Evolutionary conservation across 2,113 vertebrate genomes (phyloP).

Genomic region (Crotophaga sulcirostris): DNA sequence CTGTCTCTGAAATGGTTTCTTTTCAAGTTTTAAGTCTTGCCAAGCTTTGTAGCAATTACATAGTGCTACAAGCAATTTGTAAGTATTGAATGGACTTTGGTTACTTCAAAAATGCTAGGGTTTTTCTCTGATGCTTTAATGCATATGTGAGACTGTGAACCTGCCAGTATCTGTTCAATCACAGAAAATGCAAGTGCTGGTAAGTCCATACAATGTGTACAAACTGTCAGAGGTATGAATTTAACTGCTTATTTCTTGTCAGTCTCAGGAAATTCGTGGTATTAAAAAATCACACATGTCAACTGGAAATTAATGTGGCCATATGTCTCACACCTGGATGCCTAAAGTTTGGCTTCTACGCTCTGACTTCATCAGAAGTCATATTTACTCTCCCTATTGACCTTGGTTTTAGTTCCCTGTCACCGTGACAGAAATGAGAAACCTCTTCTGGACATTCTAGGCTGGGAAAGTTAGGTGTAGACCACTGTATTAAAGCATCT

Average conservation of each 20-base stretch:
- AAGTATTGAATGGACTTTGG: background rate
- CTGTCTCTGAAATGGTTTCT: background rate
- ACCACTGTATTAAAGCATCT: background rate
- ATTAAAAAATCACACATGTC: background rate
- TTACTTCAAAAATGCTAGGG: background rate
- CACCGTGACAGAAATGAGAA: background rate
- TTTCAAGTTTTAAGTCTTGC: background rate
- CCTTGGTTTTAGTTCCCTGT: background rate
- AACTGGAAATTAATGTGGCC: background rate
- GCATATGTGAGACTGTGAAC: background rate
- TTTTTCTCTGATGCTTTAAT: background rate
- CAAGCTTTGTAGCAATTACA: background rate
- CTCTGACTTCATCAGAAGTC: background rate
- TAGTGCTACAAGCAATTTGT: background rate
- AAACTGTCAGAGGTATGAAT: background rate
- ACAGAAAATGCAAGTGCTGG: background rate
- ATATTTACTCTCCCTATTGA: background rate
- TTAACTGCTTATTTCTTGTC: background rate
- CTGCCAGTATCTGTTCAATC: background rate
- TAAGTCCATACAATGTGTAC: background rate
- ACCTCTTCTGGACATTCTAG: background rate
- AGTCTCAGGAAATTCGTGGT: background rate
- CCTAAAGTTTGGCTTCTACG: background rate
- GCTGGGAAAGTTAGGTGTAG: background rate
- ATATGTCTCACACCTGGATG: background rate